Base-by-base conservation (phyloP, 2,797 vertebrate species). In the Nothura maculosa region DNA sequence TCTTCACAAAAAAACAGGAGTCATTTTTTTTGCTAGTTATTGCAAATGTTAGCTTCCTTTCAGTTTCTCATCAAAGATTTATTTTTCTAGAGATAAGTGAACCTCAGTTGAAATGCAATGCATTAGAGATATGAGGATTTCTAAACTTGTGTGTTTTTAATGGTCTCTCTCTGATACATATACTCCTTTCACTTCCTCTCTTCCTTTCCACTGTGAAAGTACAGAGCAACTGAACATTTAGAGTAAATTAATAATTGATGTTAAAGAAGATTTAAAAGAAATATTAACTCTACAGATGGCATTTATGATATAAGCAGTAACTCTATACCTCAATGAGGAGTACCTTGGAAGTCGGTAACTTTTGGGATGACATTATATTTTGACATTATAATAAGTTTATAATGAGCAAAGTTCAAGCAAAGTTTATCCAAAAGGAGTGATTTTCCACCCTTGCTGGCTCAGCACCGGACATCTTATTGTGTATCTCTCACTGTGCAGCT, bases 181-280 rank as follows among this genome's bases (percentile, higher is more conserved):
- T 68, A 55, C 3, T 14, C 36, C 42, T 72, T 48, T 66, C 18
- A 16, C 8, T 81, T 92, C 58, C 70, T 88, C 13, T 22, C 24
- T 28, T 75, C 22, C 12, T 69, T 42, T 73, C 30, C 19, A 75
- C 16, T 4, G 24, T 22, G 57, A 30, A 45, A 90, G 45, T 19
- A 42, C 22, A 77, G 90, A 90, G 19, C 42, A 32, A 55, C 18
- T 38, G 42, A 80, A 58, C 14, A 34, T n/a, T 80, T 77, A 90
- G 43, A 12, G 19, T 45, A 78, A 87, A 72, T 94, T 81, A 92
- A 86, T 90, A 92, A 90, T 73, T 75, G 18, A 92, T 92, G 4
- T 47, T 72, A 75, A 34, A 90, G 85, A 58, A 3, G 47, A 72
- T 75, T 85, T 64, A 12, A 75, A 93, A 79, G 32, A 72, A 42